Evolutionary conservation across 2,113 vertebrate species (phyloP), one percentile per base, ranked within the genome.

Genomic region (Fukomys damarensis): DNA sequence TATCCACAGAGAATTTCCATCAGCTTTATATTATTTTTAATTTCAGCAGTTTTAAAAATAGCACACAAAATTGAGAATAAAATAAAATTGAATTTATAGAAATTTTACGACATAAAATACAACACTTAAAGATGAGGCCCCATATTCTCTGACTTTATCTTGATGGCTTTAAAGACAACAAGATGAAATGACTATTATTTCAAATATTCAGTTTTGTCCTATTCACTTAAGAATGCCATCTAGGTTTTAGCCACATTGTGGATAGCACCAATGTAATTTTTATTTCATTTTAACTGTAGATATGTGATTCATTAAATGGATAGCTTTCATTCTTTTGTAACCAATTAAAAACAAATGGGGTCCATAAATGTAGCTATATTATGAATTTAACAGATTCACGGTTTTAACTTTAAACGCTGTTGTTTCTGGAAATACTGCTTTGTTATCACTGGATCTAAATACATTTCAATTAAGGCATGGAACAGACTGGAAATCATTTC

Each of bases 21-120:
- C 81, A 88, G 85, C 81, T 96, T 92, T 94, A 52, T 68, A 70
- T 68, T 93, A 94, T 84, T 95, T 97, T 96, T 92, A 94, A 92
- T 96, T 93, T 97, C 91, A 96, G 65, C 77, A 92, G 26, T 95
- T 96, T 94, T 70, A 24, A 89, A 95, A 96, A 98, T 93, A 94
- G 74, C 80, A 88, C 65, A 76, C 66, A 68, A 82, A 41, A 92
- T 54, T 86, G 66, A 80, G 84, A 96, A 87, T 74, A 92, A 97
- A 91, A 32, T 32, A n/a, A 86, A 94, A 91, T 58, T 83, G 46
- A 91, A 88, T 77, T 72, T 93, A 52, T 63, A 85, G 38, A 46
- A 72, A 19, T 68, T 35, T 58, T 72, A 72, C 79, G 32, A 96
- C 49, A 81, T 46, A 86, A 89, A 79, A 41, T 41, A 49, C 59